Evolutionary conservation across 2,888 invertebrate genomes (phyloP).

Genomic region (Poecilobothrus nobilitatus): DNA sequence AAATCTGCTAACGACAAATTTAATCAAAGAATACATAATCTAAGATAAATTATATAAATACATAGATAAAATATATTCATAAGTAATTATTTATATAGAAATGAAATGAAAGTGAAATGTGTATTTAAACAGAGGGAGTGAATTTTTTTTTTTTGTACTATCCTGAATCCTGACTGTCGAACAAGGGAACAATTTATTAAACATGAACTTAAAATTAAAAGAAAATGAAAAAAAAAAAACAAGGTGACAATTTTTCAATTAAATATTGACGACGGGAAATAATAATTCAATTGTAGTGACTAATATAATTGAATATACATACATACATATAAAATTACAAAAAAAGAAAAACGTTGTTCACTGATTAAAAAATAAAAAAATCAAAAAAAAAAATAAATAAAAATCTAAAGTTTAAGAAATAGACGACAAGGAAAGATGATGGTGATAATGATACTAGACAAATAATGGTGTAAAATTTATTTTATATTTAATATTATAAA

Average conservation of each 20-base stretch:
- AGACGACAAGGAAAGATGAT: not conserved
- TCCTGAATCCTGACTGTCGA: no score
- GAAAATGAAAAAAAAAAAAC: no score
- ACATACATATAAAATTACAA: not conserved
- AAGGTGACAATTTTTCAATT: slow-evolving; percentile 1
- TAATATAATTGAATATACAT: not conserved
- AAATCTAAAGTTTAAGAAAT: not conserved
- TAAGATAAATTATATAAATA: no score
- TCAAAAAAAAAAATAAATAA: not conserved
- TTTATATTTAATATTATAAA: not conserved
- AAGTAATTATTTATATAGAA: no score
- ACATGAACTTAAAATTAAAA: no score
- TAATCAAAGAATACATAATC: no score
- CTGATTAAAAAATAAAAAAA: not conserved
- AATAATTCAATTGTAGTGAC: not conserved
- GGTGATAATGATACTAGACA: not conserved
- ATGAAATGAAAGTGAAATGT: no score
- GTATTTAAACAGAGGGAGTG: no score
- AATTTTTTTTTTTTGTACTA: no score
- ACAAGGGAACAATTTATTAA: no score
- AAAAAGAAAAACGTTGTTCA: not conserved
- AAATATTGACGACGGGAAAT: not conserved
- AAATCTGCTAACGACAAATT: no score
- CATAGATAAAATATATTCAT: no score
- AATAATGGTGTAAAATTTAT: not conserved